A percentile compares a stretch with the other conserved stretches of the same genome.
phyloP scores from a whole-genome alignment of 1,140 invertebrate species.

The Bombus pyrosoma region DNA sequence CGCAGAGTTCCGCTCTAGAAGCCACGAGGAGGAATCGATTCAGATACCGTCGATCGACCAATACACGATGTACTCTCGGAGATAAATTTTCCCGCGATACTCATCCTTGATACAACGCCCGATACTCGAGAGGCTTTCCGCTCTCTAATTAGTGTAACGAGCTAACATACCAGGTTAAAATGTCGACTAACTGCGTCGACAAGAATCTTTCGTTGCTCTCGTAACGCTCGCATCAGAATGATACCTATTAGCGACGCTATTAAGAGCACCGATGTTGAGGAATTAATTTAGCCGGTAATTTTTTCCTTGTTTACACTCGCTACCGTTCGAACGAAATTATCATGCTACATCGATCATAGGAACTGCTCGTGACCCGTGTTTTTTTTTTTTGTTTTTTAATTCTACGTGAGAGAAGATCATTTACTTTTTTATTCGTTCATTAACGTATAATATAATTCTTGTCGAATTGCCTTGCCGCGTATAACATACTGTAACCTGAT shows the following conservation, averaged over 20 bases:
- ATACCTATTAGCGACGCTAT: slow-evolving; percentile 30
- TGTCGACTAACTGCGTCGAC: slow-evolving; percentile 18
- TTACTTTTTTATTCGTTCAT: too few species aligned
- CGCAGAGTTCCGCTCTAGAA: slow-evolving; percentile 16
- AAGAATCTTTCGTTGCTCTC: slow-evolving; percentile 33
- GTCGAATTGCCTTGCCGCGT: too few species aligned
- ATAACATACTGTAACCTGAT: too few species aligned
- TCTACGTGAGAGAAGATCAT: too few species aligned
- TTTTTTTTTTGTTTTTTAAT: too few species aligned
- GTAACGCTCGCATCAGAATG: slow-evolving; percentile 24
- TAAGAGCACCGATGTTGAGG: slow-evolving; percentile 19
- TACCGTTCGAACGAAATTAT: background rate
- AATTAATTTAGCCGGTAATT: slow-evolving; percentile 41
- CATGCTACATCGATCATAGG: background rate
- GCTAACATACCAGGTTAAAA: slow-evolving; percentile 40
- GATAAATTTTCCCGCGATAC: slow-evolving; percentile 19
- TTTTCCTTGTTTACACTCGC: background rate
- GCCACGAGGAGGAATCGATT: background rate
- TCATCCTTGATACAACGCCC: slow-evolving; percentile 12
- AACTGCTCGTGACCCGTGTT: background rate
- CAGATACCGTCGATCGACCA: background rate
- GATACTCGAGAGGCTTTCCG: slow-evolving; percentile 33
- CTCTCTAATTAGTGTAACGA: slow-evolving; percentile 58
- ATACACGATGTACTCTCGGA: background rate
- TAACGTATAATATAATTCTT: too few species aligned